Evolutionary conservation across 2,797 vertebrate species (phyloP), one percentile per base, ranked within the genome.

Genomic region (Liasis olivaceus): DNA sequence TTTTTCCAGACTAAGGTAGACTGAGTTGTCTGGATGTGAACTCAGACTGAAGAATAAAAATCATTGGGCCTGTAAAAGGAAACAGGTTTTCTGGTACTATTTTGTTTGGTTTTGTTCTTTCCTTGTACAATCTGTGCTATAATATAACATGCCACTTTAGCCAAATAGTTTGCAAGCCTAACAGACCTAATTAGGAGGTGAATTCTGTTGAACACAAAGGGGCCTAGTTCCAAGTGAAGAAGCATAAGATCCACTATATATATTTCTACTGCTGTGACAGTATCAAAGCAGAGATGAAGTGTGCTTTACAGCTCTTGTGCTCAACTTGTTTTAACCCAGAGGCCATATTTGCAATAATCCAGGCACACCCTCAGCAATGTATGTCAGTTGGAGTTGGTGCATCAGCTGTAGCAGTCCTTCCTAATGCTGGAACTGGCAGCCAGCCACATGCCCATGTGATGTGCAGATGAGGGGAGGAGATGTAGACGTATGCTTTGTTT

Each of bases 321-420:
- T 90, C n/a, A 36, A n/a, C 51, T 81, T 88, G 89, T 90, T 90
- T 93, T 93, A 88, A 56, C 47, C 58, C 59, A 88, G 26, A 87
- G 85, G n/a, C 24, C 51, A 62, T 87, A 87, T 28, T 54, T 77
- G 84, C 63, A 56, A 36, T 77, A 69, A 72, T 87, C 85, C 85
- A 13, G 58, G 42, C 42, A 90, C 92, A 92, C 31, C 62, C 77
- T 85, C 56, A 85, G 64, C 8, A 54, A 9, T 54, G 24, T 69
- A 20, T 90, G n/a, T 88, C 89, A 90, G 72, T 60, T 93, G 69
- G 26, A 81, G 81, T 42, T 58, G n/a, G 85, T 56, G 24, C 58
- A 60, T 36, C 92, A 90, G 85, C 89, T 90, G 24, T 84, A 93
- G 85, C 60, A 93, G 88, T 88, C 72, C 64, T 81, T 58, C 31